phyloP scores from a whole-genome alignment of 2,888 invertebrate species.

The Neoscelio sp. region DNA sequence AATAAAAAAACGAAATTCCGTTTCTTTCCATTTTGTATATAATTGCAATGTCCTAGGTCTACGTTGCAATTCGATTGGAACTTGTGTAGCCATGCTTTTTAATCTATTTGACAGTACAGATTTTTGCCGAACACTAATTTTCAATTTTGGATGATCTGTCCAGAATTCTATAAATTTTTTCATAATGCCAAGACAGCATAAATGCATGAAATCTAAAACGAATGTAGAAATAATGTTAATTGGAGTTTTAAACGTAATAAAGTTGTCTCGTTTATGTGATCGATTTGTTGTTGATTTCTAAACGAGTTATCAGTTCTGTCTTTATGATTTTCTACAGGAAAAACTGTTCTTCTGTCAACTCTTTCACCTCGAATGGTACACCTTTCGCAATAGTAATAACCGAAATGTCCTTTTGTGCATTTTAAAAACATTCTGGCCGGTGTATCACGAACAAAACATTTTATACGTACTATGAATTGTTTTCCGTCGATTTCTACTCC shows the following conservation, averaged over 20 bases:
- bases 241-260: slow-evolving; percentile 27
- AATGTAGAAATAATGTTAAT: neutral
- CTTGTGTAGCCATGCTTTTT: slow-evolving; percentile 5
- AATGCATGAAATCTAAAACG: slow-evolving; percentile 31
- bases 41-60: slow-evolving; percentile 1
- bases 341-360: neutral
- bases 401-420: neutral
- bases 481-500: neutral
- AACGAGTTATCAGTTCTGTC: slow-evolving; percentile 24
- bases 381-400: neutral
- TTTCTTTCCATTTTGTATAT: slow-evolving; percentile 23
- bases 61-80: slow-evolving; percentile 16
- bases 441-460: slow-evolving; percentile 11
- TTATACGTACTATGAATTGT: neutral
- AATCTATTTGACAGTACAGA: neutral
- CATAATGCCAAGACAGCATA: slow-evolving; percentile 18
- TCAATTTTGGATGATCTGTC: slow-evolving; percentile 19
- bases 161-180: slow-evolving; percentile 29
- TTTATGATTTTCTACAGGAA: neutral
- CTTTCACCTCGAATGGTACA: neutral
- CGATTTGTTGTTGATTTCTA: slow-evolving; percentile 25
- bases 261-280: slow-evolving; percentile 49
- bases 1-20: slow-evolving; percentile 23
- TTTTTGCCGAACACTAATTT: neutral
- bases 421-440: slow-evolving; percentile 1